phyloP scores from a whole-genome alignment of 2,888 invertebrate species.

The Cordilura impudica region DNA sequence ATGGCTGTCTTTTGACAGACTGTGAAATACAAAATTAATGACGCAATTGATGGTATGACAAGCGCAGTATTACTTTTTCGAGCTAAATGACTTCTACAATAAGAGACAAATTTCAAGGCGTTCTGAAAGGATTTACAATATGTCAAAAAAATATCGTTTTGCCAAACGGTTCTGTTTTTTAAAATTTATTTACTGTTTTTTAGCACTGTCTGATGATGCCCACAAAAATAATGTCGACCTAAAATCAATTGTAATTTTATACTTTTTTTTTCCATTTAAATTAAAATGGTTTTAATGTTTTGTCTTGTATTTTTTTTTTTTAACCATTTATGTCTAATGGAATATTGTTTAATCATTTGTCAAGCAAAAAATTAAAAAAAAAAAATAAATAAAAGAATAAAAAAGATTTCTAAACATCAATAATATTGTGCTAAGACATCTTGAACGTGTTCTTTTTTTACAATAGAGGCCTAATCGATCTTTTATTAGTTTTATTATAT shows the following conservation, averaged over 20 bases:
- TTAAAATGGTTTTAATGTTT: background rate
- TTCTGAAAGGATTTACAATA: too few relatives aligned
- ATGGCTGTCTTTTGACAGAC: too few relatives aligned
- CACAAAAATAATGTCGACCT: too few relatives aligned
- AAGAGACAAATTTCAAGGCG: too few relatives aligned
- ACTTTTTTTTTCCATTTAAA: background rate
- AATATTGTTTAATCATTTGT: constrained; percentile 21
- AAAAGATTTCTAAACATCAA: background rate
- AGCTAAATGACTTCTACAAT: too few relatives aligned
- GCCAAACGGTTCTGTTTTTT: too few relatives aligned
- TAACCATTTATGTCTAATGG: background rate
- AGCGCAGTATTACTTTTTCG: too few relatives aligned
- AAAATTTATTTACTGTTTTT: too few relatives aligned
- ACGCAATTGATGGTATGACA: too few relatives aligned
- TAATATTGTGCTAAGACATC: background rate
- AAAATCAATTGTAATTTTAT: background rate
- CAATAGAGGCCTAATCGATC: constrained; percentile 6
- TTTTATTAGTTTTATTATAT: background rate
- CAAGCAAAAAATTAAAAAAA: background rate
- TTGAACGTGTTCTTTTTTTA: background rate
- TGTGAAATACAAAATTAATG: too few relatives aligned
- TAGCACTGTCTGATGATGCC: too few relatives aligned
- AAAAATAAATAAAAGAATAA: background rate
- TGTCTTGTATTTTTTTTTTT: background rate
- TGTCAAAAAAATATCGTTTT: too few relatives aligned